Percentiles rank a stretch among this genome's conserved stretches.
phyloP scores from a whole-genome alignment of 2,797 vertebrate species.

The Sebastes cheni region DNA sequence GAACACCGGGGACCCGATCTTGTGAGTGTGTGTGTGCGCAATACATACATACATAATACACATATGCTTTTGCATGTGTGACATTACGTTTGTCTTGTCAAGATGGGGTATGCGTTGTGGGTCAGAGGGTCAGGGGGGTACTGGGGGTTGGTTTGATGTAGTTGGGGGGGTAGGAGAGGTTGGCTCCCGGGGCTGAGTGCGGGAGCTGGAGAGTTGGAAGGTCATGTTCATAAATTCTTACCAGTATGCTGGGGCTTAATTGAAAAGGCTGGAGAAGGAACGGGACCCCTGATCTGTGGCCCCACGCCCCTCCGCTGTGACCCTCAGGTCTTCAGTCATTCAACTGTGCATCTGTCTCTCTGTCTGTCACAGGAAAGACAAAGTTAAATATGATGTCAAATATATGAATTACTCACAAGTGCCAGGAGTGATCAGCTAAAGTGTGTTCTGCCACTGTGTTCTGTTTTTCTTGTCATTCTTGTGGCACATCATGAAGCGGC shows the following conservation, averaged over 20 bases:
- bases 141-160: conserved; percentile 71
- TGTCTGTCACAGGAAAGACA: conserved; percentile 31
- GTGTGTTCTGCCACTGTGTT: background rate
- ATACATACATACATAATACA: conserved; percentile 58
- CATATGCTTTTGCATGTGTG: conserved; percentile 52
- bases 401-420: conserved; percentile 1
- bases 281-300: conserved; percentile 77
- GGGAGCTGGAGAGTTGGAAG: conserved; percentile 78
- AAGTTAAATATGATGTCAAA: conserved; percentile 19
- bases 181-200: conserved; percentile 63
- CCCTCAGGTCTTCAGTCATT: conserved; percentile 72
- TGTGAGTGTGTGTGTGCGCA: conserved; percentile 1
- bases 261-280: conserved; percentile 79
- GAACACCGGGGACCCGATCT: conserved; percentile 70
- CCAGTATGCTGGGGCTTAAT: conserved; percentile 75
- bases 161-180: conserved; percentile 65
- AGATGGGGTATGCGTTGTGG: conserved; percentile 49
- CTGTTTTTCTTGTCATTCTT: background rate
- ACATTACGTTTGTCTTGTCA: conserved; percentile 63
- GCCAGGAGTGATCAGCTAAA: background rate
- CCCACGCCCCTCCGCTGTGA: conserved; percentile 58
- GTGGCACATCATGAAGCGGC: background rate
- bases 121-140: conserved; percentile 73
- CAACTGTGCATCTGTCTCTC: conserved; percentile 50
- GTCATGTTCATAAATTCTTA: conserved; percentile 83